These are phyloP conservation scores for Alosa alosa DNA, from an alignment of 2,113 vertebrate genomes.

Conservation along the genomic window DNA sequence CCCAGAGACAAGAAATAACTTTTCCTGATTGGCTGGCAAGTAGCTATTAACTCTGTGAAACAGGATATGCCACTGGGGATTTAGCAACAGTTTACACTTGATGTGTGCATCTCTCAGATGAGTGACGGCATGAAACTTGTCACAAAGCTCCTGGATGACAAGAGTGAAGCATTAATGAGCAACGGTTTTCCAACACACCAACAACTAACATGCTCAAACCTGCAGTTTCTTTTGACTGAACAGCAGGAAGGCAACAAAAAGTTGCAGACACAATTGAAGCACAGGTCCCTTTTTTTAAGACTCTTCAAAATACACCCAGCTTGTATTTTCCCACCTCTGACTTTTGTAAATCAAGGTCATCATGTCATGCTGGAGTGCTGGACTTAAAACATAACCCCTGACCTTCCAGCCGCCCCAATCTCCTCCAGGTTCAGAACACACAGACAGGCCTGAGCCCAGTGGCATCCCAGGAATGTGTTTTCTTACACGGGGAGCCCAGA, in stretches of 20 bases:
- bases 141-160: not conserved
- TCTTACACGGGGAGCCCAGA: not conserved
- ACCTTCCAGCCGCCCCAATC: not conserved
- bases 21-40: not conserved
- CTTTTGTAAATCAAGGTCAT: not conserved
- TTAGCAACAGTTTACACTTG: not conserved
- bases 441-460: not conserved
- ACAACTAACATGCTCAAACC: not conserved
- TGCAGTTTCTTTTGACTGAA: not conserved
- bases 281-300: not conserved
- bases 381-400: not conserved
- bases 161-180: not conserved
- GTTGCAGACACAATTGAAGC: not conserved
- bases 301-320: not conserved
- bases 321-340: not conserved
- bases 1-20: too few relatives aligned
- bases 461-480: slow-evolving; percentile 11
- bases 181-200: not conserved
- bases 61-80: not conserved
- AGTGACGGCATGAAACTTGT: not conserved
- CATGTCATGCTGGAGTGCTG: not conserved
- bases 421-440: not conserved
- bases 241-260: not conserved
- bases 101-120: too few relatives aligned
- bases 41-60: not conserved